Percentiles rank a stretch among this genome's conserved stretches.
Evolutionary conservation across 2,113 vertebrate genomes (phyloP).

Genomic region (Pheucticus melanocephalus): DNA sequence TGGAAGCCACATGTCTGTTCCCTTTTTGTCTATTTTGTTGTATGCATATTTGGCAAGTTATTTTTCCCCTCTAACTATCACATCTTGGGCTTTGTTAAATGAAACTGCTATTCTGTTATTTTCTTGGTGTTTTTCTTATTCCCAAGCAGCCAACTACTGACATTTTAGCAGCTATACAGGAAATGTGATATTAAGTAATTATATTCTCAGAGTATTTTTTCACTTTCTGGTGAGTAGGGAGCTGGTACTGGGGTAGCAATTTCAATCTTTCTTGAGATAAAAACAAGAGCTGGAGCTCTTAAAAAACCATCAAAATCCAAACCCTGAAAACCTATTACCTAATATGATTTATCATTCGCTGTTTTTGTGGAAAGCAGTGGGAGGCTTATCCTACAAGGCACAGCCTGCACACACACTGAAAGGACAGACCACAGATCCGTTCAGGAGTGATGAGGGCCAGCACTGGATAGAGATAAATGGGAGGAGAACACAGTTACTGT

Average conservation of each 20-base stretch:
- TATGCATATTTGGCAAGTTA: slow-evolving; percentile 35
- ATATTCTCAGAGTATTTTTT: slow-evolving; percentile 39
- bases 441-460: background rate
- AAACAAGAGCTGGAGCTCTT: background rate
- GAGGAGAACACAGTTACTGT: rapidly evolving
- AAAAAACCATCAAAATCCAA: background rate
- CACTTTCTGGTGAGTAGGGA: slow-evolving; percentile 10
- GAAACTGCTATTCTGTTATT: slow-evolving; percentile 47
- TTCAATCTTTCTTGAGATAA: slow-evolving; percentile 33
- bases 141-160: slow-evolving; percentile 19
- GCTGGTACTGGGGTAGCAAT: background rate
- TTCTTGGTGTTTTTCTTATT: background rate
- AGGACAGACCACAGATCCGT: rapidly evolving
- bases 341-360: background rate
- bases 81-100: slow-evolving; percentile 53
- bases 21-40: slow-evolving; percentile 32
- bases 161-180: slow-evolving; percentile 39
- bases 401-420: background rate
- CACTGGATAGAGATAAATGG: background rate
- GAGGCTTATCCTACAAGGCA: background rate
- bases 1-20: slow-evolving; percentile 41
- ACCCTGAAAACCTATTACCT: slow-evolving; percentile 11
- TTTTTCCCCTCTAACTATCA: slow-evolving; percentile 37
- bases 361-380: background rate
- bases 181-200: slow-evolving; percentile 57